A percentile compares a stretch with the other conserved stretches of the same genome.
Conservation (phyloP, 2,797 vertebrate genomes). For the Pterois miles region DNA sequence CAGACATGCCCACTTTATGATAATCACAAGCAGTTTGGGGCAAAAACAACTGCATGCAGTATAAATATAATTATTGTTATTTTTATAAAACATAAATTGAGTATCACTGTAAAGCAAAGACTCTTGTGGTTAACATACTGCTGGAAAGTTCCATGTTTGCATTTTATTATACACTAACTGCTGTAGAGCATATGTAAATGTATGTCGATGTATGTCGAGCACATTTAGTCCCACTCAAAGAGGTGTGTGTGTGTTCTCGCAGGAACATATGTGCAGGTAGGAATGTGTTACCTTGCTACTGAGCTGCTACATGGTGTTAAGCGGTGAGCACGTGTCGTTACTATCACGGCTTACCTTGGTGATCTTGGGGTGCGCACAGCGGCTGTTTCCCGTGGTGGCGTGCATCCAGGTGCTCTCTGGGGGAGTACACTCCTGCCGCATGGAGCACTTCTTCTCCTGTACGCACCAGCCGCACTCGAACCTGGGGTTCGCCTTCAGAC, state of each 20-base stretch:
- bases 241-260: background rate
- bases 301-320: background rate
- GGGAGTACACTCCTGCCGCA: slow-evolving; percentile 90
- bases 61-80: no score
- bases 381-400: slow-evolving; percentile 89
- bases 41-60: no score
- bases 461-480: slow-evolving; percentile 98
- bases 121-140: background rate
- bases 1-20: no score
- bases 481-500: slow-evolving; percentile 94
- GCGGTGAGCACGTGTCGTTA: slow-evolving; percentile 84
- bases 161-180: background rate
- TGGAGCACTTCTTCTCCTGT: slow-evolving; percentile 91
- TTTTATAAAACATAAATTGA: no score
- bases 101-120: no score
- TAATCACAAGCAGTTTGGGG: no score
- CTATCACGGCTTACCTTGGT: slow-evolving; percentile 84
- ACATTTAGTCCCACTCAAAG: background rate
- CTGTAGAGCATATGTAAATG: background rate
- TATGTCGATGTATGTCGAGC: background rate
- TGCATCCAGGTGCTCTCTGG: slow-evolving; percentile 90
- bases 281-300: background rate
- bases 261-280: slow-evolving; percentile 26
- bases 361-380: slow-evolving; percentile 94
- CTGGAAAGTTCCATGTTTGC: background rate